Base-by-base conservation (phyloP, 2,888 invertebrate species). In the Epirrhoe alternata region DNA sequence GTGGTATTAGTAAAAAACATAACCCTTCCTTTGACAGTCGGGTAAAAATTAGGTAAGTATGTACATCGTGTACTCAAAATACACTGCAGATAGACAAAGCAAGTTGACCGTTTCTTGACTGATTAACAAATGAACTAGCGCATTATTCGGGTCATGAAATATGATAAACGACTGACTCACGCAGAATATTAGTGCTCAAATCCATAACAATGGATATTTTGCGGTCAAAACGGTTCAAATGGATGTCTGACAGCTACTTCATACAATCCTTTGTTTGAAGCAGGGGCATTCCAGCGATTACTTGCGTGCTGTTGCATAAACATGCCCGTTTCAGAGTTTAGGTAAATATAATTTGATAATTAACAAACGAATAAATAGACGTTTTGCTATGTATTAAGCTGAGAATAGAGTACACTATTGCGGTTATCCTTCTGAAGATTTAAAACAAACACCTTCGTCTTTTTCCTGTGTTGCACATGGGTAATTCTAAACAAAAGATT, bases 101-200 rank as follows among this genome's bases (percentile, higher is more conserved):
- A 53, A 63, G 16, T 61, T 68, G 61, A 49, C 67, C 30, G 31
- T 66, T 62, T 52, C 12, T 17, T n/a, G 17, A 17, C 24, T 50
- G 61, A 66, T 51, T 45, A 57, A 52, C 52, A 55, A 60, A 57
- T 35, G 57, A 56, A 59, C 55, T 60, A 68, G 66, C 57, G 50
- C 54, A 61, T 52, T 60, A 73, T 68, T 68, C 69, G 59, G 69
- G 71, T 65, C 71, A 69, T 58, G 55, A 64, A 54, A 42, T 59
- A 50, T 61, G 69, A 69, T 69, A 73, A 69, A 69, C 55, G 54
- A 56, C 52, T 66, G 68, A 69, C 56, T 69, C 66, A 71, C 33
- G 51, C 62, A 60, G 60, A 52, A 52, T 30, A 52, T 33, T 6
- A 49, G 24, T 61, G 14, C 49, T 38, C 38, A 5, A 54, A 60